phyloP scores from a whole-genome alignment of 2,113 vertebrate genomes.

The human region DNA sequence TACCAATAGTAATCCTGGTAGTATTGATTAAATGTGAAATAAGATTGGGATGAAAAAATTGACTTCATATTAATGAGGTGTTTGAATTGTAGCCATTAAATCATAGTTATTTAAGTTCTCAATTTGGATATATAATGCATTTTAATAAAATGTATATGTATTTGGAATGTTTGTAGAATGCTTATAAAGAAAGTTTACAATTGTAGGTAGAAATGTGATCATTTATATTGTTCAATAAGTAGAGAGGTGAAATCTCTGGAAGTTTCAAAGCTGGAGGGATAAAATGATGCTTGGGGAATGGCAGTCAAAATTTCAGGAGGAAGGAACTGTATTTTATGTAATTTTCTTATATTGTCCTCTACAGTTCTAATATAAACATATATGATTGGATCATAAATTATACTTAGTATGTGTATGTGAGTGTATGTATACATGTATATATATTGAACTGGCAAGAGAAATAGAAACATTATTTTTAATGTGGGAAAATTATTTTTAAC shows the following conservation, averaged over 20 bases:
- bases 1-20: background rate
- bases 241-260: background rate
- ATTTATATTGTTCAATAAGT: background rate
- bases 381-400: background rate
- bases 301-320: background rate
- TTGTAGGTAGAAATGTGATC: constrained; percentile 2
- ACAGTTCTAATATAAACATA: background rate
- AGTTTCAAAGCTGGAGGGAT: background rate
- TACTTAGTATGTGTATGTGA: background rate
- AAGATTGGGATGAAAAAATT: background rate
- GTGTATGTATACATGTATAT: background rate
- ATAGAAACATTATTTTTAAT: background rate
- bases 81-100: constrained; percentile 6
- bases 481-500: constrained; percentile 10
- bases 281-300: background rate
- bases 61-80: background rate
- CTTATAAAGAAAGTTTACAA: background rate
- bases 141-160: background rate
- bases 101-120: constrained; percentile 18
- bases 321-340: constrained; percentile 14
- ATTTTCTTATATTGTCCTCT: background rate
- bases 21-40: background rate
- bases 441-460: background rate
- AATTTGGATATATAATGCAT: background rate
- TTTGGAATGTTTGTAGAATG: background rate